phyloP scores from a whole-genome alignment of 2,113 vertebrate species.

The Sula dactylatra region DNA sequence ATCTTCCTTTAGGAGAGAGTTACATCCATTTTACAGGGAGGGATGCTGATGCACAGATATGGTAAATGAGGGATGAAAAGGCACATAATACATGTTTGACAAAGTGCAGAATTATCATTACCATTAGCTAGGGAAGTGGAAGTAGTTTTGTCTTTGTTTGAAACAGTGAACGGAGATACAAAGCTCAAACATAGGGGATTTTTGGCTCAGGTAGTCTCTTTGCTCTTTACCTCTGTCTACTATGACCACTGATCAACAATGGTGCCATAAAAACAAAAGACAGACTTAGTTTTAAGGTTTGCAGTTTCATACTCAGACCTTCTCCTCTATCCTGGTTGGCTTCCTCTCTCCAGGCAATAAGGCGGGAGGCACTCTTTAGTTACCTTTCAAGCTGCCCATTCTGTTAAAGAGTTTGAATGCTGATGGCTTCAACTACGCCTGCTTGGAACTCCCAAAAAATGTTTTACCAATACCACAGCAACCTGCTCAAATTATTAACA shows the following conservation, averaged over 20 bases:
- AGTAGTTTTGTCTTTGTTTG: neutral
- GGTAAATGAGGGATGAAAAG: neutral
- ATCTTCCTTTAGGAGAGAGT: neutral
- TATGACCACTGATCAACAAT: neutral
- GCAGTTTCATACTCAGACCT: neutral
- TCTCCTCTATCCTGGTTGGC: neutral
- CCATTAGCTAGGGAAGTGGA: neutral
- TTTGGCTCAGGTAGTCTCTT: neutral
- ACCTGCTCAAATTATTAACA: neutral
- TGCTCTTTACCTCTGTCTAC: neutral
- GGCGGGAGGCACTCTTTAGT: neutral
- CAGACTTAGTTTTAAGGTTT: neutral
- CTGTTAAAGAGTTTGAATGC: neutral
- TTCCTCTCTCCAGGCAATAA: neutral
- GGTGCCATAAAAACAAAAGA: neutral
- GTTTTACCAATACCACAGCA: neutral
- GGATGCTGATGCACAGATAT: neutral
- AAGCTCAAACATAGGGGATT: neutral
- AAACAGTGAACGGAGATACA: neutral
- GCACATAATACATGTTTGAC: fast-evolving
- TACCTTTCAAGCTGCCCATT: neutral
- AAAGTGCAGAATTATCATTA: neutral
- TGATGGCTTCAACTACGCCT: neutral
- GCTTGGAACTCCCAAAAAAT: neutral
- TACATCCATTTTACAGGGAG: neutral